Evolutionary conservation across 2,797 vertebrate genomes (phyloP), one percentile per base, ranked within the genome.

Genomic region (Amblyraja radiata): DNA sequence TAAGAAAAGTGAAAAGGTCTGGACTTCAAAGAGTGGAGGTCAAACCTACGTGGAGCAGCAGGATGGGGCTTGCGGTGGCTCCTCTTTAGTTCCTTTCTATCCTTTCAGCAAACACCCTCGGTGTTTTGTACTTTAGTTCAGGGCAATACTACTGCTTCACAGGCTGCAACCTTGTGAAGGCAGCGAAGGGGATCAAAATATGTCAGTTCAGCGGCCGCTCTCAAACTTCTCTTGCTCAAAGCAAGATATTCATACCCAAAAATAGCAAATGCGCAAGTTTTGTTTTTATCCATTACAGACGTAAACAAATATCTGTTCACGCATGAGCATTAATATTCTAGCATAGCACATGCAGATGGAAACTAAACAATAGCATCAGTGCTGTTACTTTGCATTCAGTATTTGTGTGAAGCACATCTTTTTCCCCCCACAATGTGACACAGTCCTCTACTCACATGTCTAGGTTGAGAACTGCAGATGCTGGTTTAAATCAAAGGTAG

Each of bases 1-100:
- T 92, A 92, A 76, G 90, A 58, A 92, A 92, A 92, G 90, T 92
- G 90, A 92, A 92, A 92, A 92, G 90, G 90, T 92, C 68, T 46
- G n/a, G 39, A 16, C 90, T 76, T 92, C 71, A 92, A 92, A 92
- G 68, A 6, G 68, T 16, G 46, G 71, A 76, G 71, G 90, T 92
- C 90, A 92, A 76, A 92, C 4, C 39, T 58, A 39, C 71, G 90
- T 76, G 73, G 23, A 76, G 90, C 71, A 92, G 90, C 90, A 92
- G 90, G 90, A 76, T 92, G 71, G 90, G 71, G 39, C 90, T 92
- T 92, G 39, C 58, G 90, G 9, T 76, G 90, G 39, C 71, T 92
- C 58, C 90, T 92, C 90, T 92, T 92, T 54, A 92, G 71, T 92
- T 92, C 90, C 73, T 91, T 91, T 91, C 90, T 73, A 74, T 91